phyloP scores from a whole-genome alignment of 2,888 invertebrate genomes.

The Agonopterix alstromeriana region DNA sequence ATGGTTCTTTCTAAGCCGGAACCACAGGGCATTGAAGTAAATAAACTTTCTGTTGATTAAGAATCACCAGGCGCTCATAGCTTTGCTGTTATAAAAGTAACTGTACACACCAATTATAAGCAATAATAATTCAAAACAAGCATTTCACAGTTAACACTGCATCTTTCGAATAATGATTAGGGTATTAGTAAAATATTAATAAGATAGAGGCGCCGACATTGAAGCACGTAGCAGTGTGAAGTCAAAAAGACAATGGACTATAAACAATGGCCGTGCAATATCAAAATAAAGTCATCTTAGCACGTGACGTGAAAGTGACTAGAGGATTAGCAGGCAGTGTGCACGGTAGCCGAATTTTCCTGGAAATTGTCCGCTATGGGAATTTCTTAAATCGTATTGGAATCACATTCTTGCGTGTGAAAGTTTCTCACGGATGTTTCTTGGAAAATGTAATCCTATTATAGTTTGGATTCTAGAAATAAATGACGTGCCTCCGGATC shows the following conservation, averaged over 20 bases:
- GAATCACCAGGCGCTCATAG: conserved; percentile 1
- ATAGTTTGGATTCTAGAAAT: too few species aligned
- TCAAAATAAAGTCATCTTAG: conserved; percentile 66
- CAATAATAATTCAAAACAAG: conserved; percentile 10
- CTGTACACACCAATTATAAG: conserved; percentile 12
- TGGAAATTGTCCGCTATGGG: conserved; percentile 5
- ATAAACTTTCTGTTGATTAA: too few species aligned
- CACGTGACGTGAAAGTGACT: conserved; percentile 49
- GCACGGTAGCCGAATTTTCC: conserved; percentile 2
- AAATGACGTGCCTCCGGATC: too few species aligned
- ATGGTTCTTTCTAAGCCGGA: too few species aligned
- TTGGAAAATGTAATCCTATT: too few species aligned
- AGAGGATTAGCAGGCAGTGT: conserved; percentile 4
- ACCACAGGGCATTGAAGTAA: too few species aligned
- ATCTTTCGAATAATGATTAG: conserved; percentile 9
- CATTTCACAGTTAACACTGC: conserved; percentile 6
- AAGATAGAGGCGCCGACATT: conserved; percentile 23
- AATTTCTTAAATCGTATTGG: conserved; percentile 6
- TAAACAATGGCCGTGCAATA: conserved; percentile 58
- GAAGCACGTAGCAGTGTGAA: conserved; percentile 42
- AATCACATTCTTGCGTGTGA: conserved; percentile 17
- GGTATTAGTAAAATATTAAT: conserved; percentile 33
- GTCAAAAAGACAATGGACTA: conserved; percentile 53
- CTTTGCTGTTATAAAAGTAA: conserved; percentile 8
- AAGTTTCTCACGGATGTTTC: conserved; percentile 8